Evolutionary conservation across 1,140 invertebrate species (phyloP).

Genomic region (Heliconius congener): DNA sequence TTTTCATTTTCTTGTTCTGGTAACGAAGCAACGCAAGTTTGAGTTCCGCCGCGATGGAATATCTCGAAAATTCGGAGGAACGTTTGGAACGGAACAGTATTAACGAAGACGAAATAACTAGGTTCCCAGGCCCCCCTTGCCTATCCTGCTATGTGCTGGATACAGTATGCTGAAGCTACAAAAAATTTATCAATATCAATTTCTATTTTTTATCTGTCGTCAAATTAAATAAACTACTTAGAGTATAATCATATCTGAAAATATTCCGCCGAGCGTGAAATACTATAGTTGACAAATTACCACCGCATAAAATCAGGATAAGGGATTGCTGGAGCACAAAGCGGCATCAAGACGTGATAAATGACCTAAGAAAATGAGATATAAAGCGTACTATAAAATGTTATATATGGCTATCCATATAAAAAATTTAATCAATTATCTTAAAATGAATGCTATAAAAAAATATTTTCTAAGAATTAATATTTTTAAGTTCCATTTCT

Average conservation of each 20-base stretch:
- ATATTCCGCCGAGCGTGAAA: slow-evolving; percentile 10
- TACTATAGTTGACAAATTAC: slow-evolving; percentile 26
- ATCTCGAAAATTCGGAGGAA: no score
- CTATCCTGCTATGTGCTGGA: no score
- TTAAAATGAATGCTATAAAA: not conserved
- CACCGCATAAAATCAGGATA: slow-evolving; percentile 15
- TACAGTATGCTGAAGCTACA: no score
- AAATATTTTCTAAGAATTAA: not conserved
- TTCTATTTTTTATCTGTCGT: not conserved
- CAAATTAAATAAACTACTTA: not conserved
- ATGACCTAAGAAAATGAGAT: slow-evolving; percentile 11
- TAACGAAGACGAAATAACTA: not conserved
- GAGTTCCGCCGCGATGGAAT: no score
- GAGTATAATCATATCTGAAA: not conserved
- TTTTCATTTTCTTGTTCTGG: no score
- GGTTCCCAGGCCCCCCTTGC: not conserved
- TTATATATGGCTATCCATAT: not conserved
- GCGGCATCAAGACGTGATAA: slow-evolving; percentile 15
- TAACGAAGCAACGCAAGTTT: no score
- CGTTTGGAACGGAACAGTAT: no score
- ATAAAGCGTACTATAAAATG: not conserved
- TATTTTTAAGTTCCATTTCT: not conserved
- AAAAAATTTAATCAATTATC: not conserved
- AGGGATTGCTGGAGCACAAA: slow-evolving; percentile 1
- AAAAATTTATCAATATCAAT: no score